Conservation (phyloP, 2,113 vertebrate genomes). For the Penelope pileata region DNA sequence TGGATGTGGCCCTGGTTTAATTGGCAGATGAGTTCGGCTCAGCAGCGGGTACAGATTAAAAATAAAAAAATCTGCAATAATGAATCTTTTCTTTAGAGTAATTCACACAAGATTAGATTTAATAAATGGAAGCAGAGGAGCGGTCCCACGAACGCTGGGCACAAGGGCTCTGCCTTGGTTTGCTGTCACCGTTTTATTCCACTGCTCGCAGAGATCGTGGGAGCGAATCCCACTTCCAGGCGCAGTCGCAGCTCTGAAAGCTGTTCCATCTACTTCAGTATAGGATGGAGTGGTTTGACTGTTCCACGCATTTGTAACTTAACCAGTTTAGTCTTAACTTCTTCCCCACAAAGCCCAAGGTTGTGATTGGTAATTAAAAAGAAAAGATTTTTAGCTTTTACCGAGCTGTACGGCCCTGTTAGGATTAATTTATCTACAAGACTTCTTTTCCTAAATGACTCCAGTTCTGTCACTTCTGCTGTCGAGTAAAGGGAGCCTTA, state of each 20-base stretch:
- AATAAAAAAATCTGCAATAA: background rate
- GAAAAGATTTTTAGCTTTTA: background rate
- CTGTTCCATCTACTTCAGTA: background rate
- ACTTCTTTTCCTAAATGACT: background rate
- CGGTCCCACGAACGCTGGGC: rapidly evolving
- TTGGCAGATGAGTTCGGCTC: background rate
- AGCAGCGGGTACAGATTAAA: background rate
- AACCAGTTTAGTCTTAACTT: background rate
- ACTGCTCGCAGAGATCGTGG: background rate
- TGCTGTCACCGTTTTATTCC: background rate
- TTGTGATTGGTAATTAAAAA: background rate
- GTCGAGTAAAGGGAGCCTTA: background rate
- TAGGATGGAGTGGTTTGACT: no score
- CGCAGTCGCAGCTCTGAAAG: background rate
- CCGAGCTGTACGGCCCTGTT: background rate
- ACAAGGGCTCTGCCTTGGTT: background rate
- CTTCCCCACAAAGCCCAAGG: background rate
- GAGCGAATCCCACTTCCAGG: background rate
- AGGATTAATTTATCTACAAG: background rate
- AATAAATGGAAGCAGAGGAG: background rate
- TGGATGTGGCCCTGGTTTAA: background rate
- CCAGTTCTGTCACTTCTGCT: background rate
- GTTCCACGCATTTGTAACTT: rapidly evolving
- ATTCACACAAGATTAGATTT: rapidly evolving
- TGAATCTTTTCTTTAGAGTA: background rate